Conservation (phyloP, 2,797 vertebrate species). For the Xenopus petersii region DNA sequence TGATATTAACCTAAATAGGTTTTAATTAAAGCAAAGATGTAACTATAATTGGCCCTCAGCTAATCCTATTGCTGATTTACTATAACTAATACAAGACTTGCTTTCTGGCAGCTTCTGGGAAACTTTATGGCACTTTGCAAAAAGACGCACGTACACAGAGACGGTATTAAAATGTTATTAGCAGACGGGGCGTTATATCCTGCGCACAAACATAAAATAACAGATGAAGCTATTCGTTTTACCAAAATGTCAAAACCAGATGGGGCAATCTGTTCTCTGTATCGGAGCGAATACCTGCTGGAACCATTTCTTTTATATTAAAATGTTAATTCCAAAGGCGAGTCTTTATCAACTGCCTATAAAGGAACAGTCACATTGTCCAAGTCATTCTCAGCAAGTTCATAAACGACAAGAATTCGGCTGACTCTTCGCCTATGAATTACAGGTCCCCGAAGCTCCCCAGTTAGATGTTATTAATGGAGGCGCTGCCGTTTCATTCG, state of each 20-base stretch:
- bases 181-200: constrained; percentile 27
- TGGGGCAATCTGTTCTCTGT: constrained; percentile 24
- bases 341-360: not conserved
- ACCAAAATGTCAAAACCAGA: constrained; percentile 25
- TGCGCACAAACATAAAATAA: not conserved
- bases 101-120: not conserved
- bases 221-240: constrained; percentile 23
- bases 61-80: not conserved
- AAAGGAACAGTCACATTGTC: constrained; percentile 2
- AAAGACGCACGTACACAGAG: not conserved
- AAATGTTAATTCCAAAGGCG: constrained; percentile 13
- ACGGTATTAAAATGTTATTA: constrained; percentile 21
- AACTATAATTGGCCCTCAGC: too few species aligned
- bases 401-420: constrained; percentile 1
- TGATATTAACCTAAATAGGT: too few species aligned
- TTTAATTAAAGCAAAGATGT: too few species aligned
- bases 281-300: constrained; percentile 21
- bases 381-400: constrained; percentile 6
- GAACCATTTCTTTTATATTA: constrained; percentile 6
- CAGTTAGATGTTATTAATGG: not conserved
- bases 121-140: constrained; percentile 10
- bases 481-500: not conserved
- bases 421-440: not conserved
- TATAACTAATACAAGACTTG: not conserved
- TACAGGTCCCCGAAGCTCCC: not conserved